These are phyloP conservation scores for Calephelis perditalis DNA, from an alignment of 2,888 invertebrate genomes.

Conservation along the genomic window DNA sequence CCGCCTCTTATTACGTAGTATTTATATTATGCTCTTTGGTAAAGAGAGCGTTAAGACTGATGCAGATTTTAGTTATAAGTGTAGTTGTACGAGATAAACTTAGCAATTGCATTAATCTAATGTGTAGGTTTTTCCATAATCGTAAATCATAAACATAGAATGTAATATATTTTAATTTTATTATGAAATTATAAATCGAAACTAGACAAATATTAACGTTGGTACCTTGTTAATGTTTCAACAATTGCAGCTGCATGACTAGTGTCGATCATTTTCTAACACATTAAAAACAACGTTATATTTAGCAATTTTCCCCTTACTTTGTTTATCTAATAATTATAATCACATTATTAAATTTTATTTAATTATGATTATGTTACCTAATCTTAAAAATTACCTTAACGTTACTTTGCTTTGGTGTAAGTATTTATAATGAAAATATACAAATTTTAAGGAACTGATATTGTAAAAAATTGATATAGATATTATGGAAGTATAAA, in stretches of 20 bases:
- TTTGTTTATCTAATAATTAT: slow-evolving; percentile 2
- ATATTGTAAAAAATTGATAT: slow-evolving; percentile 1
- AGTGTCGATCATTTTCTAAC: slow-evolving; percentile 14
- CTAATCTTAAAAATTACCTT: slow-evolving; percentile 38
- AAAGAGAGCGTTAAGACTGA: background rate
- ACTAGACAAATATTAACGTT: background rate
- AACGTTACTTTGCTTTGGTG: slow-evolving; percentile 49
- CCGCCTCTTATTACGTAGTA: too few relatives aligned
- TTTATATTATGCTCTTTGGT: background rate
- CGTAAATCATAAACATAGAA: background rate
- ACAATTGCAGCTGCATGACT: slow-evolving; percentile 14
- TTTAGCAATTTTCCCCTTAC: background rate
- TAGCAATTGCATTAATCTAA: background rate
- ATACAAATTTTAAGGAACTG: slow-evolving; percentile 12
- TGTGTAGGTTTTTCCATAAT: background rate
- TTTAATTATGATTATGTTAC: slow-evolving; percentile 9
- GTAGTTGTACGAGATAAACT: background rate
- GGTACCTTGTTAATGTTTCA: background rate
- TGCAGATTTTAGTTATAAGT: background rate
- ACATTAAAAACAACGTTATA: background rate
- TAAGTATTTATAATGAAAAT: slow-evolving; percentile 24
- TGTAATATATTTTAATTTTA: background rate
- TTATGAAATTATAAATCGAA: background rate
- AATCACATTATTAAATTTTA: slow-evolving; percentile 13
- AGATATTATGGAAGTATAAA: background rate